Base-by-base conservation (phyloP, 2,113 vertebrate genomes). In the Falcunculus frontatus region DNA sequence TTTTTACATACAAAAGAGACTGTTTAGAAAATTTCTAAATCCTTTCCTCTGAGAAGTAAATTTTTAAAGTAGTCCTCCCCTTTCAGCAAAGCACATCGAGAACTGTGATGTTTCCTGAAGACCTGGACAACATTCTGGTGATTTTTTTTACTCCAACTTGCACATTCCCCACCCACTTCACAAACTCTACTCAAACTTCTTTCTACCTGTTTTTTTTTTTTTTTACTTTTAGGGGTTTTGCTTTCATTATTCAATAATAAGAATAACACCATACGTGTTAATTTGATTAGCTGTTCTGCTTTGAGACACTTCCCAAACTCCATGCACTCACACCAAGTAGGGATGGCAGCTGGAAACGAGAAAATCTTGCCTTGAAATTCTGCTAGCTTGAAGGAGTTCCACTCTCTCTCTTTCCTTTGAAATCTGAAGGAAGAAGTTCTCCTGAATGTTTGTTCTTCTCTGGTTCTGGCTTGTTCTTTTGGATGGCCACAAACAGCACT, bases 201-300 rank as follows among this genome's bases (percentile, higher is more conserved):
- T 15, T 23, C 10, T 32, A 9, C 1, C 2, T 22, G 3, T 4
- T 19, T 25, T 4, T 4, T 19, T 53, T 37, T 33, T 57, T 21
- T 22, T 41, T 27, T 20, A 4, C 10, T 33, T 79, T 39, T 68
- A 32, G 5, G 16, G 16, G 0, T 47, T 82, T 89, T 32, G 9
- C 22, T 77, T 76, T 84, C 44, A 35, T 60, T 76, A 26, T 46
- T 73, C 57, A 75, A 4, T 42, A 32, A 35, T 2, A 1, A 18
- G 29, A 39, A 37, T 6, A 56, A 64, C 23, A n/a, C 22, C 6
- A 2, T 23, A 39, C 55, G 6, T 20, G 22, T 13, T 53, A 35
- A 77, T 65, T 56, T 47, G 23, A 39, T 68, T 21, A 67, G 4
- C 17, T 50, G 30, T 32, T 63, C 52, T 47, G 18, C 50, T 85